Conservation (phyloP, 2,797 vertebrate species). For the Cuniculus paca region DNA sequence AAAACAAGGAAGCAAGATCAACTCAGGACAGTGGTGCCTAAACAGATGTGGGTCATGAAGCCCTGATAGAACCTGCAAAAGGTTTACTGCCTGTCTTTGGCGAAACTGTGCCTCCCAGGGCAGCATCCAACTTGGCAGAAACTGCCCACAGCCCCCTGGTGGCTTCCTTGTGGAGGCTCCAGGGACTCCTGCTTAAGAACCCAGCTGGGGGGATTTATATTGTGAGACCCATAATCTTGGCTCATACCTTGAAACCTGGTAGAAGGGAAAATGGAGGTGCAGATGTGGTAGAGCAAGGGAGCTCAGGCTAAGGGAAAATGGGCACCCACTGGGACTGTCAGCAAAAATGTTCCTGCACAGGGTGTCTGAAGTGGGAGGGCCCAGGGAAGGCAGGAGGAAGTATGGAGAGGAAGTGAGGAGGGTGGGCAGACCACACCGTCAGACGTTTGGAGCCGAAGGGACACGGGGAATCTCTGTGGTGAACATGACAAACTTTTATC, state of each 20-base stretch:
- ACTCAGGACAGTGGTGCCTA: neutral
- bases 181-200: neutral
- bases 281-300: neutral
- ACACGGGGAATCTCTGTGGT: neutral
- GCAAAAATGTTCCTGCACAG: neutral
- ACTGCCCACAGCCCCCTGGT: neutral
- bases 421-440: rapidly evolving
- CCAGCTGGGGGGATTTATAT: neutral
- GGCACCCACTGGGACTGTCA: rapidly evolving
- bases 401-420: neutral
- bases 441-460: neutral
- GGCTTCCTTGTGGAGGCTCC: neutral
- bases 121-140: neutral
- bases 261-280: neutral
- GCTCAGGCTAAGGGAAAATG: neutral
- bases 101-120: neutral
- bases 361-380: neutral
- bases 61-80: neutral
- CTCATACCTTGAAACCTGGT: neutral
- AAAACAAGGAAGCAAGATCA: neutral
- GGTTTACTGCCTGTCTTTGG: neutral
- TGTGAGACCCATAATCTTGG: neutral
- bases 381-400: neutral
- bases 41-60: neutral
- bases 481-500: neutral